Conservation (phyloP, 2,888 invertebrate genomes). For the Gastracanthus pulcherrimus region DNA sequence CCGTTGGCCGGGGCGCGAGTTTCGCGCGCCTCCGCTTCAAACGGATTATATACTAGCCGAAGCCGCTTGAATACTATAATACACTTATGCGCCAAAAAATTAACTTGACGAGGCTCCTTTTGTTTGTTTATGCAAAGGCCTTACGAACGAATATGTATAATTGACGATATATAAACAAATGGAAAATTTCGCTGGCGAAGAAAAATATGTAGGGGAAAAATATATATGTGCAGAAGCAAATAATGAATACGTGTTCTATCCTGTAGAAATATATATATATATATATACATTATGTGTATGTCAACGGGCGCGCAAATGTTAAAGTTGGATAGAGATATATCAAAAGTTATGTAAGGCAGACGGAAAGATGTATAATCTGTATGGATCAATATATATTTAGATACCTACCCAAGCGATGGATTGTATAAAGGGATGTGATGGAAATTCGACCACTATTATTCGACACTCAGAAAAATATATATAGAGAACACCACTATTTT, state of each 20-base stretch:
- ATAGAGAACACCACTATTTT: not conserved
- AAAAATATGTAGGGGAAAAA: not conserved
- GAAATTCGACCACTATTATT: not conserved
- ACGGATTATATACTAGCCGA: not conserved
- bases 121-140: conserved; percentile 20
- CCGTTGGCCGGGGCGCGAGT: conserved; percentile 52
- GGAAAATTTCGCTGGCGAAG: conserved; percentile 43
- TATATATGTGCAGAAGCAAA: not conserved
- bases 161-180: not conserved
- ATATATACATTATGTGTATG: conserved; percentile 3
- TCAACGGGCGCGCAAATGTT: conserved; percentile 13
- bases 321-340: conserved; percentile 11
- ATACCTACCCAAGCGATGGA: conserved; percentile 14
- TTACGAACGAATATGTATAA: conserved; percentile 14
- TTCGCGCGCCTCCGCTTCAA: not conserved
- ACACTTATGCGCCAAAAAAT: not conserved
- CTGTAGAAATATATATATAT: conserved; percentile 36
- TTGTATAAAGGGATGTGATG: conserved; percentile 9
- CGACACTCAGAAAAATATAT: not conserved
- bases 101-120: not conserved
- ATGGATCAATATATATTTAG: conserved; percentile 39
- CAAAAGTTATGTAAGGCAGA: not conserved
- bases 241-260: conserved; percentile 24
- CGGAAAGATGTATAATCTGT: not conserved
- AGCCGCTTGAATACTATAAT: not conserved